A percentile compares a stretch with the other conserved stretches of the same genome.
These are phyloP conservation scores for Phrynocephalus versicolor DNA, from an alignment of 2,113 vertebrate genomes.

Conservation along the genomic window DNA sequence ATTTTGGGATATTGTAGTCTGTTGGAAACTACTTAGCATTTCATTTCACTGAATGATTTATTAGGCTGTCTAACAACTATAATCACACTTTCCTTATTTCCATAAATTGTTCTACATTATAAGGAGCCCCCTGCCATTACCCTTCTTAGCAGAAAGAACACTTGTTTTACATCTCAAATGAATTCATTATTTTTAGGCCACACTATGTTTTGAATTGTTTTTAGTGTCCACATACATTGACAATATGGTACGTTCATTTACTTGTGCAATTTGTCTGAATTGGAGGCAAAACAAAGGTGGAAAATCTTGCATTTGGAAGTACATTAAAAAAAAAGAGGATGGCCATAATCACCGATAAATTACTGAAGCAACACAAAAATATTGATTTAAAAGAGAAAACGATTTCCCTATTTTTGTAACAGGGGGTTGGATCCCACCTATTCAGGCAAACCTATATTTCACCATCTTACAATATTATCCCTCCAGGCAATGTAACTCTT, in stretches of 20 bases:
- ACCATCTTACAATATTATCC: no score
- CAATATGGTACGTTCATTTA: background rate
- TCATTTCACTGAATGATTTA: conserved; percentile 29
- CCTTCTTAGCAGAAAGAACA: background rate
- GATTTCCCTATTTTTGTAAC: no score
- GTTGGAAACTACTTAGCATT: conserved; percentile 19
- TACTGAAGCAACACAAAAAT: background rate
- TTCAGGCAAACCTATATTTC: no score
- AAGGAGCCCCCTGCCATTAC: background rate
- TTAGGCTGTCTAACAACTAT: conserved; percentile 27
- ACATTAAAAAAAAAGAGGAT: background rate
- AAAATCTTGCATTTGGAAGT: background rate
- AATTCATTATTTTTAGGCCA: conserved; percentile 18
- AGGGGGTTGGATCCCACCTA: no score
- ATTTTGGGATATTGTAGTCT: background rate
- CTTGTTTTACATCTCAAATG: conserved; percentile 32
- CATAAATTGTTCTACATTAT: conserved; percentile 14
- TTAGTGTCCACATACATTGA: conserved; percentile 11
- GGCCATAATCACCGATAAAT: background rate
- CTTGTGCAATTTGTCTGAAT: conserved; percentile 6
- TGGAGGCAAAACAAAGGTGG: background rate
- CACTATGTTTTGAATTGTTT: conserved; percentile 34
- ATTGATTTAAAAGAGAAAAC: background rate
- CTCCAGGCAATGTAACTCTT: no score
- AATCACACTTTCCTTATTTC: conserved; percentile 25